Base-by-base conservation (phyloP, 2,113 vertebrate species). In the Seriola dumerili region DNA sequence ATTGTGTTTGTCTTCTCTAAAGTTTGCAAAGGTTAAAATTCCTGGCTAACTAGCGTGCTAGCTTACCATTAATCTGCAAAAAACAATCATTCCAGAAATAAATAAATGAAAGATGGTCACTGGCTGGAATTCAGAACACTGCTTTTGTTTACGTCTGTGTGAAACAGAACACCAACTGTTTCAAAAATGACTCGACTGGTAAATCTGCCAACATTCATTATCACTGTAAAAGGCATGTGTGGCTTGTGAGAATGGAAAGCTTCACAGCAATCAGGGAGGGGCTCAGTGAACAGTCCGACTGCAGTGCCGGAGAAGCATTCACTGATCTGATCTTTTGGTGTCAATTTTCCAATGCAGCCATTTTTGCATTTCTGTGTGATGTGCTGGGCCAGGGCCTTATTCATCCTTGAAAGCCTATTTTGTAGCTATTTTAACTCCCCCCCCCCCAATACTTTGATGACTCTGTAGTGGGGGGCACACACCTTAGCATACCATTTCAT, bases 401-500 rank as follows among this genome's bases (percentile, higher is more conserved):
- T 54, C 3, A 69, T n/a, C 16, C 34, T 44, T 68, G 2, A 80
- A 80, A 67, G 25, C 38, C 36, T 52, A 29, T 78, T 50, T 25
- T 1, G 17, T 17, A 72, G 65, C 40, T 19, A 64, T 68, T 88
- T 71, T 8, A 38, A 25, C 62, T 67, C 76, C 76, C 48, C 21
- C 57, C 23, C 23, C 23, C 23, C 23, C 23, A 23, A 14, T 17
- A 17, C 40, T 81, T 17, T 71, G 69, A 78, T 81, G 68, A 52
- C 64, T 23, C 32, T 6, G 46, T 5, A 58, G 72, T 70, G 54
- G 34, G n/a, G 13, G 21, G 21, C 29, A 38, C 46, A 36, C 46
- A 65, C 70, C 67, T 66, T 16, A 17, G 36, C 2, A 14, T 40
- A 59, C 14, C 32, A 42, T 73, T 82, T 85, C 57, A 84, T 73